Evolutionary conservation across 2,888 invertebrate species (phyloP), one percentile per base, ranked within the genome.

Genomic region (Trimorus sp.): DNA sequence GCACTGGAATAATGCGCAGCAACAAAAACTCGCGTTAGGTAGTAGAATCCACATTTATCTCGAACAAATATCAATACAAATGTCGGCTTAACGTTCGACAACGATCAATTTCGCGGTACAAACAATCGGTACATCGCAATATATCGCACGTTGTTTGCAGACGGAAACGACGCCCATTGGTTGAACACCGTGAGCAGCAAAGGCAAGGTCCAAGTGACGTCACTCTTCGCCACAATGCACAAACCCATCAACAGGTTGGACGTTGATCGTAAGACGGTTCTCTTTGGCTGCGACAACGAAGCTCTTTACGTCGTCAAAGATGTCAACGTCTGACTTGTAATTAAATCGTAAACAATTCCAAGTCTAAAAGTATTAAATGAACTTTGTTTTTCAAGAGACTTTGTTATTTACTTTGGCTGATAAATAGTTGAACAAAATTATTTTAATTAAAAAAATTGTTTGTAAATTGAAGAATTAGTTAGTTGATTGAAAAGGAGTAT

Each of bases 271-370:
- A 94, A 95, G 58, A 95, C 94, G 83, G 93, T 98, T 60, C 91
- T 98, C 40, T 97, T 96, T 91, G 97, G 97, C 1, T 95, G 96
- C 84, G 98, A 98, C 89, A 96, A 96, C 90, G 98, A 98, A 93
- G 97, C 98, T 37, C 92, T 98, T 85, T 97, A 97, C 92, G 93
- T 96, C 58, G 94, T 97, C 78, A 95, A 94, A 90, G 94, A 96
- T 92, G 92, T 95, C 68, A 79, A 84, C 68, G 83, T 91, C 53
- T 91, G 86, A 88, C 54, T 53, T 51, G 16, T 5, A 38, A 37
- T 49, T 60, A 38, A 12, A 58, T 3, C 38, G 38, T 14, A 58
- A 58, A 14, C 38, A 38, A 38, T 40, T 40, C 11, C 40, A 40
- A n/a, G 40, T 40, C 40, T n/a, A n/a, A 11, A 11, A 40, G 9